Evolutionary conservation across 1,140 invertebrate genomes (phyloP).

Genomic region (Diabrotica undecimpunctata): DNA sequence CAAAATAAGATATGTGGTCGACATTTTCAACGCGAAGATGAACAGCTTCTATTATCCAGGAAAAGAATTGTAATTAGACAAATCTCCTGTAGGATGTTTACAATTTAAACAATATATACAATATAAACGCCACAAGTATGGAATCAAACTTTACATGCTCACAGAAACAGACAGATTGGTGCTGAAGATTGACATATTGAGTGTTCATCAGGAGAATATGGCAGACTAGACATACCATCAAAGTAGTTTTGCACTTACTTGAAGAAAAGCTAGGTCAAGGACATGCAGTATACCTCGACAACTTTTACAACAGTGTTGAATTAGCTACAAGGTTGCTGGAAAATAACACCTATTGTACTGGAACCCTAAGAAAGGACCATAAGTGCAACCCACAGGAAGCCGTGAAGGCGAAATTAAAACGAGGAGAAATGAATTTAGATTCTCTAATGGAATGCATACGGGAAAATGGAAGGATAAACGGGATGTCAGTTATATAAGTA

Average conservation of each 20-base stretch:
- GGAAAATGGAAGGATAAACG: slow-evolving; percentile 41
- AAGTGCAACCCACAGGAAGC: slow-evolving; percentile 38
- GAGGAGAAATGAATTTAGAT: slow-evolving; percentile 39
- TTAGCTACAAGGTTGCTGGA: slow-evolving; percentile 31
- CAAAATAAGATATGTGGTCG: slow-evolving; percentile 22
- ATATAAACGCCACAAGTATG: too few relatives aligned
- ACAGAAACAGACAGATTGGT: slow-evolving; percentile 6
- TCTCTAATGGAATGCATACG: slow-evolving; percentile 30
- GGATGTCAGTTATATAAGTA: too few relatives aligned
- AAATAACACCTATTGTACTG: slow-evolving; percentile 40
- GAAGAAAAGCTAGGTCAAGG: slow-evolving; percentile 39
- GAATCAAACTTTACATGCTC: too few relatives aligned
- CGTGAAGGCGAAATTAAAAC: slow-evolving; percentile 32
- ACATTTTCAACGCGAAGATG: slow-evolving; percentile 25
- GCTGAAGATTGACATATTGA: slow-evolving; percentile 33
- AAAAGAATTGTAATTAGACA: slow-evolving; percentile 24
- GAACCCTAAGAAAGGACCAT: slow-evolving; percentile 32
- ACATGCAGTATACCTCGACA: slow-evolving; percentile 44
- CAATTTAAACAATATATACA: too few relatives aligned
- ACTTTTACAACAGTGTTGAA: slow-evolving; percentile 37
- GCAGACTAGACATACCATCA: slow-evolving; percentile 29
- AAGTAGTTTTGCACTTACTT: slow-evolving; percentile 27
- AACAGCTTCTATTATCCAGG: slow-evolving; percentile 18
- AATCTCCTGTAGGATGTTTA: slow-evolving; percentile 14
- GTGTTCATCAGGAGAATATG: slow-evolving; percentile 25